A percentile compares a stretch with the other conserved stretches of the same genome.
Evolutionary conservation across 1,140 invertebrate species (phyloP).

Genomic region (Teleopsis dalmanni): DNA sequence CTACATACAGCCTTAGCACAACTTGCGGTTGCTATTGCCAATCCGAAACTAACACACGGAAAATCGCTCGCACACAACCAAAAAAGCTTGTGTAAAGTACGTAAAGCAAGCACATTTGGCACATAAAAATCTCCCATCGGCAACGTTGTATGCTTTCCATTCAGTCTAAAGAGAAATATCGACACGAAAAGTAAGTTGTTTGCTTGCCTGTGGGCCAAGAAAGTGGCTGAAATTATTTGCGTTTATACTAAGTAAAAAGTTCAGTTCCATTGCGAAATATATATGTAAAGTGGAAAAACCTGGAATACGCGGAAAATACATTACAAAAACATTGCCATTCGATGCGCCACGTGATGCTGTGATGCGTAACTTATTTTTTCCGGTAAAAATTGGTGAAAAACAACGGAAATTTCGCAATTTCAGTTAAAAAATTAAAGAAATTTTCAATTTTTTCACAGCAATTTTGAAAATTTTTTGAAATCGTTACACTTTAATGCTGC

Average conservation of each 20-base stretch:
- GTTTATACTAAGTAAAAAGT: too few relatives aligned
- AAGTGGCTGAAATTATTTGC: conserved; percentile 4
- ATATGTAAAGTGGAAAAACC: conserved; percentile 8
- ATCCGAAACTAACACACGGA: too few relatives aligned
- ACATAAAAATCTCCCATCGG: conserved; percentile 1
- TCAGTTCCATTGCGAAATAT: background rate
- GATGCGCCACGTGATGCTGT: background rate
- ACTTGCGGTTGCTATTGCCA: too few relatives aligned
- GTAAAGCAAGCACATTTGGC: too few relatives aligned
- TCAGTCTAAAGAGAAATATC: conserved; percentile 16
- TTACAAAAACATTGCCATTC: background rate
- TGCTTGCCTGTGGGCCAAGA: conserved; percentile 6
- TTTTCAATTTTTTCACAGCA: conserved; percentile 1
- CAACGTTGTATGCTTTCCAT: background rate
- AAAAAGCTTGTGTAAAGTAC: too few relatives aligned
- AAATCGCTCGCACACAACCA: too few relatives aligned
- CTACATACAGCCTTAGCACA: too few relatives aligned
- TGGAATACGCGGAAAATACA: conserved; percentile 8
- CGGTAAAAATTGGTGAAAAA: background rate
- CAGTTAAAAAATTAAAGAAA: background rate
- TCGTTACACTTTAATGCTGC: conserved; percentile 7
- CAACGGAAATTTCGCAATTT: background rate
- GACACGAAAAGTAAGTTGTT: conserved; percentile 13
- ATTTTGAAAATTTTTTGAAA: conserved; percentile 9
- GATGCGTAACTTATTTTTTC: background rate